phyloP scores from a whole-genome alignment of 2,888 invertebrate genomes.

The Uropetala carovei region DNA sequence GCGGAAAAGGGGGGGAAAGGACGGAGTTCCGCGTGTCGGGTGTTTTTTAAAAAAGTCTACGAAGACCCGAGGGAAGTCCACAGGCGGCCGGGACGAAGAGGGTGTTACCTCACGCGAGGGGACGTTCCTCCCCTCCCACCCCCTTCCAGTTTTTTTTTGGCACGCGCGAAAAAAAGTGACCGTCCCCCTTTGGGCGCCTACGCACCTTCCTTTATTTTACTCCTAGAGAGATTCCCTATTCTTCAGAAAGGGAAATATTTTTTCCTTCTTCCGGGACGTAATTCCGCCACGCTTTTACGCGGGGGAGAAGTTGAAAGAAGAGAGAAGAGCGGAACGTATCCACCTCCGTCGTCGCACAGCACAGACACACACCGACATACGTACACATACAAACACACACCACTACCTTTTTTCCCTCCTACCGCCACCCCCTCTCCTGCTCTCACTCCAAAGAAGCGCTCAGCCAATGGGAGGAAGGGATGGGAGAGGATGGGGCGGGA shows the following conservation, averaged over 20 bases:
- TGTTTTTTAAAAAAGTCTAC: background rate
- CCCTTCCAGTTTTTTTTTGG: background rate
- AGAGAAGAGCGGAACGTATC: slow-evolving; percentile 10
- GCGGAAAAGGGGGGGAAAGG: background rate
- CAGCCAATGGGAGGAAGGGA: slow-evolving; percentile 33
- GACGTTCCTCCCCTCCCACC: background rate
- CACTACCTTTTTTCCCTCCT: slow-evolving; percentile 49
- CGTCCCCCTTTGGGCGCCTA: background rate
- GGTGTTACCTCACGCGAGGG: background rate
- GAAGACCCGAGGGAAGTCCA: slow-evolving; percentile 5
- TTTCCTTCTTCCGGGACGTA: no score
- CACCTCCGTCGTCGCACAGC: background rate
- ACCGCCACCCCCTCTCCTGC: slow-evolving; percentile 16
- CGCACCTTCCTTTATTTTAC: background rate
- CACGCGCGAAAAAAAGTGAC: background rate
- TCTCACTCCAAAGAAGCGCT: slow-evolving; percentile 20
- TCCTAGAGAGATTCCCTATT: no score
- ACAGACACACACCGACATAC: background rate
- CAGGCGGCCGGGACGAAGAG: background rate
- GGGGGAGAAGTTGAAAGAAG: background rate
- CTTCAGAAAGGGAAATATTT: background rate
- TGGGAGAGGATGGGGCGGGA: slow-evolving; percentile 60
- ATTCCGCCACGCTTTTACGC: background rate
- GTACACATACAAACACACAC: background rate
- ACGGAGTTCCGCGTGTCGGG: slow-evolving; percentile 32